phyloP scores from a whole-genome alignment of 2,888 invertebrate species.

The Ecliptopera silaceata region DNA sequence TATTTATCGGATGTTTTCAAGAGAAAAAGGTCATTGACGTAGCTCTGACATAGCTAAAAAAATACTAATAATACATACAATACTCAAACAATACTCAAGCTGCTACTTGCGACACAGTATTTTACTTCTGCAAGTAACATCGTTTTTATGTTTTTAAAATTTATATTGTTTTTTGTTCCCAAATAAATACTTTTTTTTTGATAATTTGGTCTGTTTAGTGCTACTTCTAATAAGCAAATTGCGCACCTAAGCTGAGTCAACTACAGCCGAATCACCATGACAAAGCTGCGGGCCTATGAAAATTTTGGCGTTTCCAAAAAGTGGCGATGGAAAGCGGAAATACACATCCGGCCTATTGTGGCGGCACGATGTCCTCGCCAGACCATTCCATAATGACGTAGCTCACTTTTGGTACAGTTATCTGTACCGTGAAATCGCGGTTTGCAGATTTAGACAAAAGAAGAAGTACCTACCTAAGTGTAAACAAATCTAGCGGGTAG shows the following conservation, averaged over 20 bases:
- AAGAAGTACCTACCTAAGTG: background rate
- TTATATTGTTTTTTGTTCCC: no score
- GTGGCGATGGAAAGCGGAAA: constrained; percentile 76
- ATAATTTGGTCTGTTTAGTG: background rate
- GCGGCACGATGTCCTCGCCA: constrained; percentile 75
- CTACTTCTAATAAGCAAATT: constrained; percentile 4
- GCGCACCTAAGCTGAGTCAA: constrained; percentile 19
- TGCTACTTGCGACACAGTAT: no score
- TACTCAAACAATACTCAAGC: no score
- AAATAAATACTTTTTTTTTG: background rate
- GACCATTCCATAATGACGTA: constrained; percentile 64
- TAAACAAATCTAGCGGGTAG: no score
- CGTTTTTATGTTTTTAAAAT: no score
- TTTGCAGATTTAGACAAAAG: constrained; percentile 44
- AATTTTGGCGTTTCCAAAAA: constrained; percentile 80
- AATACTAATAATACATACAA: no score
- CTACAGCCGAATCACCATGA: constrained; percentile 66
- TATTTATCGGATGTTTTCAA: no score
- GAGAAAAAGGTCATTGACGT: no score
- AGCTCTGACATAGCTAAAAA: no score
- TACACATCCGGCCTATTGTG: constrained; percentile 69
- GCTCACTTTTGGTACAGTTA: constrained; percentile 70
- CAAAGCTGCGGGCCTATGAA: constrained; percentile 69
- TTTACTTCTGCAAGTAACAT: no score
- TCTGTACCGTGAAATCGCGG: constrained; percentile 65